These are phyloP conservation scores for Acanthosepion esculentum DNA, from an alignment of 2,888 invertebrate genomes.

Conservation along the genomic window DNA sequence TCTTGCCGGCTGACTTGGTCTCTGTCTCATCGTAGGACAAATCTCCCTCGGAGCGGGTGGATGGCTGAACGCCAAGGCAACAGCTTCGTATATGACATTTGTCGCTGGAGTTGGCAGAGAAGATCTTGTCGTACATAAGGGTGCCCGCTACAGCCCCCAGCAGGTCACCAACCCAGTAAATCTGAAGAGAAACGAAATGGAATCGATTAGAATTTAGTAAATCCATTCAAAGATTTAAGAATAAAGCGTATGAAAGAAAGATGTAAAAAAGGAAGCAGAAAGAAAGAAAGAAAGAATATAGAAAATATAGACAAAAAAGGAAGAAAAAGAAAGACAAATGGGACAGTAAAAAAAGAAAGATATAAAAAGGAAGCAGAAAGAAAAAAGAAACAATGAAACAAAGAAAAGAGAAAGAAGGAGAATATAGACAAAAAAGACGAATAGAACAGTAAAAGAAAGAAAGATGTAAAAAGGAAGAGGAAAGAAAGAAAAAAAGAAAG, in stretches of 20 bases:
- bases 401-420: not conserved
- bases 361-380: not conserved
- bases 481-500: too few relatives aligned
- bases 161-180: constrained; percentile 46
- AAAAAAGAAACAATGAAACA: not conserved
- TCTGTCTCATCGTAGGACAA: not conserved
- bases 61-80: constrained; percentile 17
- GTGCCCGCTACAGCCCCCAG: constrained; percentile 35
- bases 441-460: not conserved
- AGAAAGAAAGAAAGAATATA: not conserved
- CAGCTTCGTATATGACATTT: constrained; percentile 46
- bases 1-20: constrained; percentile 24
- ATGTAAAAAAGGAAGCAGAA: not conserved
- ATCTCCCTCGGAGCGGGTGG: not conserved
- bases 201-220: not conserved
- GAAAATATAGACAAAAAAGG: too few relatives aligned
- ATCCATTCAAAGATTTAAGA: not conserved
- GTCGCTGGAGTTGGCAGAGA: constrained; percentile 24
- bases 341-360: not conserved
- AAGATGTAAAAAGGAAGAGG: too few relatives aligned
- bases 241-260: not conserved
- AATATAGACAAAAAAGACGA: not conserved
- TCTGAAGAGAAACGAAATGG: not conserved
- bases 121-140: constrained; percentile 38
- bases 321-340: not conserved